Conservation (phyloP, 2,888 invertebrate species). For the Eledone cirrhosa region DNA sequence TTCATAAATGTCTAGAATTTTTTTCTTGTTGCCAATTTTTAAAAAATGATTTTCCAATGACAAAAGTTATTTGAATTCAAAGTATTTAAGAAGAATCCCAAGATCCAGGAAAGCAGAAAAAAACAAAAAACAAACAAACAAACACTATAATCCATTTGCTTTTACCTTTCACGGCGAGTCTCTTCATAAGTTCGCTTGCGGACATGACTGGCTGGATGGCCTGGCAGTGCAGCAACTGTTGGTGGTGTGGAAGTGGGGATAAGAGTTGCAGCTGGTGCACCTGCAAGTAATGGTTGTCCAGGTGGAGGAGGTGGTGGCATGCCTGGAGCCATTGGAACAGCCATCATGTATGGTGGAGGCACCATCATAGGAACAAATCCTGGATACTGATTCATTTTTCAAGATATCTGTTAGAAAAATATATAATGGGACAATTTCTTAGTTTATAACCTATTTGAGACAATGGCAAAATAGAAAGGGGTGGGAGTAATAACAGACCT, state of each 20-base stretch:
- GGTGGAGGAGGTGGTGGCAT: constrained; percentile 26
- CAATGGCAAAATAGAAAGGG: too few relatives aligned
- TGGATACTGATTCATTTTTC: constrained; percentile 16
- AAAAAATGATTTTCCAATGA: too few relatives aligned
- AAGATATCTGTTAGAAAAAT: not conserved
- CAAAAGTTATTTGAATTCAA: too few relatives aligned
- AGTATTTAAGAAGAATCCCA: too few relatives aligned
- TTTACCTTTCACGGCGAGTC: constrained; percentile 7
- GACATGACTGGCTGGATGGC: constrained; percentile 1
- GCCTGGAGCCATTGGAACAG: constrained; percentile 23
- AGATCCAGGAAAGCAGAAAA: too few relatives aligned
- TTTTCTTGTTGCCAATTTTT: too few relatives aligned
- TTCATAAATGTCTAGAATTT: too few relatives aligned
- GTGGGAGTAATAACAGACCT: too few relatives aligned
- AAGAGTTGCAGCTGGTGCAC: constrained; percentile 1
- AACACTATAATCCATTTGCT: too few relatives aligned
- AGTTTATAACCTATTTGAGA: too few relatives aligned
- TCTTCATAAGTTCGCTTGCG: constrained; percentile 17
- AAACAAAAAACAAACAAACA: too few relatives aligned
- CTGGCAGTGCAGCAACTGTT: not conserved
- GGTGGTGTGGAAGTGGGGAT: constrained; percentile 20
- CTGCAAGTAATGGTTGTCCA: constrained; percentile 17
- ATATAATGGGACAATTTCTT: too few relatives aligned
- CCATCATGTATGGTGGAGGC: constrained; percentile 28
- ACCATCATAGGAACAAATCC: constrained; percentile 28